A percentile compares a stretch with the other conserved stretches of the same genome.
Evolutionary conservation across 2,113 vertebrate genomes (phyloP).

Genomic region (Sorex fumeus): DNA sequence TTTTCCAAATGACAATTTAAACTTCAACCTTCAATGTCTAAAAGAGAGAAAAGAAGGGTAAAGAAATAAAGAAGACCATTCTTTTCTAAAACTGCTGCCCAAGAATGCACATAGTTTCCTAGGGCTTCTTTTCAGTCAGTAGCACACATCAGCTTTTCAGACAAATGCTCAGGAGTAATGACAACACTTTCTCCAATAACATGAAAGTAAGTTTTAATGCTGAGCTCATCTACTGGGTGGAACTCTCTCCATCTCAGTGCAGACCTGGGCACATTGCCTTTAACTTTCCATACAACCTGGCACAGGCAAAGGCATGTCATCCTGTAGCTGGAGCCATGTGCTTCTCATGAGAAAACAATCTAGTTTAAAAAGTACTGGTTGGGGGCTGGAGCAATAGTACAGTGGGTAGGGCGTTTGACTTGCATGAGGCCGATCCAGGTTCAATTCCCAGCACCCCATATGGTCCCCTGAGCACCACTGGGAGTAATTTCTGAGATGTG

Average conservation of each 20-base stretch:
- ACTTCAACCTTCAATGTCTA: slow-evolving; percentile 43
- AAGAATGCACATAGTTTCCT: not conserved
- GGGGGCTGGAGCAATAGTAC: too few species aligned
- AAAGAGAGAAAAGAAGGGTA: not conserved
- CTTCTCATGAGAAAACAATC: slow-evolving; percentile 17
- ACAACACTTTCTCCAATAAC: not conserved
- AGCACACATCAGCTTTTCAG: not conserved
- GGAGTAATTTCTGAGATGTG: too few species aligned
- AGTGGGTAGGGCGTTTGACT: too few species aligned
- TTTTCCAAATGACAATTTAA: slow-evolving; percentile 9
- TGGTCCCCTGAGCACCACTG: too few species aligned
- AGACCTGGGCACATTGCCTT: not conserved
- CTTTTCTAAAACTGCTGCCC: not conserved
- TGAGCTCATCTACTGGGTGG: not conserved
- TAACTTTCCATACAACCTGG: not conserved
- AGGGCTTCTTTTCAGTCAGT: not conserved
- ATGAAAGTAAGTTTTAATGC: not conserved
- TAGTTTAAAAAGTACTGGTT: not conserved
- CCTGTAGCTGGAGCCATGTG: not conserved
- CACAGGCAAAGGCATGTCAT: not conserved
- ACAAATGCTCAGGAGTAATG: not conserved
- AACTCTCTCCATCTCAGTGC: not conserved
- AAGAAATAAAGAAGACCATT: not conserved
- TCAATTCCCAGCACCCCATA: too few species aligned
- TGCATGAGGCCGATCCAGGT: too few species aligned